A percentile compares a stretch with the other conserved stretches of the same genome.
These are phyloP conservation scores for Pyrochroa serraticornis DNA, from an alignment of 2,888 invertebrate genomes.

Conservation along the genomic window DNA sequence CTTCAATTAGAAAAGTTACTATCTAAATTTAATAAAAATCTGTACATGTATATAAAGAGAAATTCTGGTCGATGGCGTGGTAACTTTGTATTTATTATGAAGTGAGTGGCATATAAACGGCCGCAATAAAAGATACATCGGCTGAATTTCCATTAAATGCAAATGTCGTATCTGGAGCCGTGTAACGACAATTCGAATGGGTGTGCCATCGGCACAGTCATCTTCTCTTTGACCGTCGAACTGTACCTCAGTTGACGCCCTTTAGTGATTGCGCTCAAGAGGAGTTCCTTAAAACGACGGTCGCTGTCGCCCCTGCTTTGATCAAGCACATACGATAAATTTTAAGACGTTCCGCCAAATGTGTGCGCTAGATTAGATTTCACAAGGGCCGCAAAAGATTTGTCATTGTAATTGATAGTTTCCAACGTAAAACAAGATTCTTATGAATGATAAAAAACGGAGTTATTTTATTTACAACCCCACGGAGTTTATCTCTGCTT, in stretches of 20 bases:
- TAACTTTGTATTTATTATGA: not conserved
- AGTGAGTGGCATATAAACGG: constrained; percentile 4
- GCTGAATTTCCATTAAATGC: constrained; percentile 28
- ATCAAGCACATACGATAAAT: constrained; percentile 18
- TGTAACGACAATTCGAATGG: constrained; percentile 3
- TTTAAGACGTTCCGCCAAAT: constrained; percentile 19
- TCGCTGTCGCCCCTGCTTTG: constrained; percentile 15
- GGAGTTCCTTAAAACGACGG: constrained; percentile 5
- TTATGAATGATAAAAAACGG: too few species aligned
- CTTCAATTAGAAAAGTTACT: too few species aligned
- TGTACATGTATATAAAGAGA: too few species aligned
- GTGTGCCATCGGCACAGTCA: constrained; percentile 3
- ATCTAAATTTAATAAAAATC: too few species aligned
- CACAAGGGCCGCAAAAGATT: not conserved
- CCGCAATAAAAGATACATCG: constrained; percentile 5
- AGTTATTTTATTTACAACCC: too few species aligned
- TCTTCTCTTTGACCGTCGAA: constrained; percentile 14
- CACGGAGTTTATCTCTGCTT: too few species aligned
- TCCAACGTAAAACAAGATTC: too few species aligned
- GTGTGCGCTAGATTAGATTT: constrained; percentile 17
- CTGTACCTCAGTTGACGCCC: constrained; percentile 19
- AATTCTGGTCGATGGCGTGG: not conserved
- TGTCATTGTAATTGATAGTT: too few species aligned
- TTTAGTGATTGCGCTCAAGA: constrained; percentile 13
- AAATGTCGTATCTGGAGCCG: constrained; percentile 12